A percentile compares a stretch with the other conserved stretches of the same genome.
phyloP scores from a whole-genome alignment of 1,140 invertebrate species.

The Dysdera silvatica region DNA sequence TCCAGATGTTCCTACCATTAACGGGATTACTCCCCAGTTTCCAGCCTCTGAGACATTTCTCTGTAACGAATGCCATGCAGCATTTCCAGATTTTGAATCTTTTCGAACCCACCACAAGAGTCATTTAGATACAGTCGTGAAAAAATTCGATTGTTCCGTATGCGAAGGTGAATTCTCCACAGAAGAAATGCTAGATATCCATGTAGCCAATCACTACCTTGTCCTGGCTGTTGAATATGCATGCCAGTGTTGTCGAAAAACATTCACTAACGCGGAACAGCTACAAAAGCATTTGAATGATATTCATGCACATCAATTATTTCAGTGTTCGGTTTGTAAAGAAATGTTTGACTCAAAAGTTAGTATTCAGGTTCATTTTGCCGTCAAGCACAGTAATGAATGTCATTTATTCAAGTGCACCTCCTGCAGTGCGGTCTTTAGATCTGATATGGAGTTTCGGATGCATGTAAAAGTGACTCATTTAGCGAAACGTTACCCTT shows the following conservation, averaged over 20 bases:
- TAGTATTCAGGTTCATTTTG: slow-evolving; percentile 68
- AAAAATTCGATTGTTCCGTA: slow-evolving; percentile 55
- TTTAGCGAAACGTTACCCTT: slow-evolving; percentile 41
- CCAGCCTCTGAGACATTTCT: slow-evolving; percentile 57
- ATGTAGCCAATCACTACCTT: slow-evolving; percentile 67
- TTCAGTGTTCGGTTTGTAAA: slow-evolving; percentile 76
- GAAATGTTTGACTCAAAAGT: slow-evolving; percentile 85
- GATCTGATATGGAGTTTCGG: slow-evolving; percentile 66
- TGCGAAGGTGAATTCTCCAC: slow-evolving; percentile 62
- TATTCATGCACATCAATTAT: slow-evolving; percentile 78
- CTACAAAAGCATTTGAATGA: slow-evolving; percentile 76
- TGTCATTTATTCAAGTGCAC: slow-evolving; percentile 73
- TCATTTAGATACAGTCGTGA: slow-evolving; percentile 55
- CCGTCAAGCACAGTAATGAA: slow-evolving; percentile 76
- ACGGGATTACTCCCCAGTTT: slow-evolving; percentile 8
- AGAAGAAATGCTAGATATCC: slow-evolving; percentile 63
- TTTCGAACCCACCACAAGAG: slow-evolving; percentile 76
- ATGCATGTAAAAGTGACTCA: slow-evolving; percentile 48
- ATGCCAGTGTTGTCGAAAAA: slow-evolving; percentile 73
- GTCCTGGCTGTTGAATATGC: slow-evolving; percentile 67
- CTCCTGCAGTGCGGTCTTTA: slow-evolving; percentile 61
- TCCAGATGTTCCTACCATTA: neutral
- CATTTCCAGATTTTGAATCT: slow-evolving; percentile 75
- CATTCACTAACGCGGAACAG: slow-evolving; percentile 73
- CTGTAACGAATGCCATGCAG: slow-evolving; percentile 79